Percentiles rank a stretch among this genome's conserved stretches.
phyloP scores from a whole-genome alignment of 2,888 invertebrate genomes.

The Dichetophora obliterata region DNA sequence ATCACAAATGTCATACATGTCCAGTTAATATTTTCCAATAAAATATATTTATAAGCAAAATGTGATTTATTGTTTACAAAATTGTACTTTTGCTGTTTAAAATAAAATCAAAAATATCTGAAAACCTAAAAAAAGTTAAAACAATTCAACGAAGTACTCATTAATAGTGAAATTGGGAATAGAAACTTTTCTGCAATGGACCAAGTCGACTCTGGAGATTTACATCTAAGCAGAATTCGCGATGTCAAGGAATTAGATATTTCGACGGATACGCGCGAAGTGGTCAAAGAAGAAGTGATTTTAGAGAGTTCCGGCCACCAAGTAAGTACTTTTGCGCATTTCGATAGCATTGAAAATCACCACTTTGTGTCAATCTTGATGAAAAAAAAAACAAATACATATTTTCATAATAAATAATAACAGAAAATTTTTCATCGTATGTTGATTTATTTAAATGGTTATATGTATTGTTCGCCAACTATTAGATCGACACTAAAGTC shows the following conservation, averaged over 20 bases:
- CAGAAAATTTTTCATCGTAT: background rate
- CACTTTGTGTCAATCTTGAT: background rate
- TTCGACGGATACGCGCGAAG: conserved; percentile 59
- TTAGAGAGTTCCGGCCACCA: conserved; percentile 61
- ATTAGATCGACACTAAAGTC: conserved; percentile 59
- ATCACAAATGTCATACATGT: conserved; percentile 55
- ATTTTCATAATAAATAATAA: background rate
- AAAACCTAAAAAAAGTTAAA: conserved; percentile 27
- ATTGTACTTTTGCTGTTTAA: conserved; percentile 37
- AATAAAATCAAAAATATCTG: background rate
- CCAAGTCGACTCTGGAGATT: conserved; percentile 64
- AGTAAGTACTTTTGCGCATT: conserved; percentile 44
- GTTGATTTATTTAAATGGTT: background rate
- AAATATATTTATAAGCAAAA: conserved; percentile 54
- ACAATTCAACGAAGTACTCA: conserved; percentile 31
- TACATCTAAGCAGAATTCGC: conserved; percentile 65
- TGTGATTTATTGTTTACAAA: conserved; percentile 55
- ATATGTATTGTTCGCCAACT: background rate
- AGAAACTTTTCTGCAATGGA: conserved; percentile 58
- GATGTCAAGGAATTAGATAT: conserved; percentile 62
- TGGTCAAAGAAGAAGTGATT: conserved; percentile 66
- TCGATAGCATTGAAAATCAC: background rate
- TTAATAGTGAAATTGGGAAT: conserved; percentile 40
- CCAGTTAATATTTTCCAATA: conserved; percentile 54
- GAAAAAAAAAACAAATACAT: background rate